Percentiles rank a stretch among this genome's conserved stretches.
Conservation (phyloP, 2,113 vertebrate genomes). For the Neofelis nebulosa region DNA sequence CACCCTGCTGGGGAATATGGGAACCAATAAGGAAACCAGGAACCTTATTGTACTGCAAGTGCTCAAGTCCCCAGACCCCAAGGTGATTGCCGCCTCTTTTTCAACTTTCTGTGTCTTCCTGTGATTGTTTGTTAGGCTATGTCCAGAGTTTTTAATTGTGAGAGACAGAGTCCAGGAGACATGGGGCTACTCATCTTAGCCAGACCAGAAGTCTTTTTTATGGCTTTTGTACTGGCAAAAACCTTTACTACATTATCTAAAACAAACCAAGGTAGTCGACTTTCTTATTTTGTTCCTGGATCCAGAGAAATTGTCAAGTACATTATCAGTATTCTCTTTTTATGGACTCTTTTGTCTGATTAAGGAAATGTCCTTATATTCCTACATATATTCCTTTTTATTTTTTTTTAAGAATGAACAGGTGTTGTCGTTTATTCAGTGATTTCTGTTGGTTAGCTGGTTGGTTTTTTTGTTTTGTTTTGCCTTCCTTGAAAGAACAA, state of each 20-base stretch:
- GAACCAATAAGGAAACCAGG: not conserved
- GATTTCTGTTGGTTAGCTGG: not conserved
- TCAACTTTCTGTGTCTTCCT: not conserved
- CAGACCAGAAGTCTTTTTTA: not conserved
- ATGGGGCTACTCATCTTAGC: not conserved
- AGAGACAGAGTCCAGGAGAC: not conserved
- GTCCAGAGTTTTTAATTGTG: not conserved
- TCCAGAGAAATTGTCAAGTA: not conserved
- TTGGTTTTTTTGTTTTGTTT: not conserved
- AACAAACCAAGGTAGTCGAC: not conserved
- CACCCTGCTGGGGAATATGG: not conserved
- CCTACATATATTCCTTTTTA: not conserved
- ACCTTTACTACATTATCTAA: not conserved
- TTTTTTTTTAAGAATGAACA: not conserved
- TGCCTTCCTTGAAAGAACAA: not conserved
- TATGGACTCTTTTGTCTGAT: not conserved
- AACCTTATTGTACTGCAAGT: not conserved
- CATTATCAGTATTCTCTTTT: not conserved
- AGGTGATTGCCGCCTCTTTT: not conserved
- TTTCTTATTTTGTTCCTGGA: not conserved
- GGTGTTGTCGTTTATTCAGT: not conserved
- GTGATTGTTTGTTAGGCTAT: not conserved
- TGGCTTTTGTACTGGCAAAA: not conserved
- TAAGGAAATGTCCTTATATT: not conserved
- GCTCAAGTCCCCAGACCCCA: not conserved